These are phyloP conservation scores for Macroramphosus scolopax DNA, from an alignment of 2,797 vertebrate species.

Conservation along the genomic window DNA sequence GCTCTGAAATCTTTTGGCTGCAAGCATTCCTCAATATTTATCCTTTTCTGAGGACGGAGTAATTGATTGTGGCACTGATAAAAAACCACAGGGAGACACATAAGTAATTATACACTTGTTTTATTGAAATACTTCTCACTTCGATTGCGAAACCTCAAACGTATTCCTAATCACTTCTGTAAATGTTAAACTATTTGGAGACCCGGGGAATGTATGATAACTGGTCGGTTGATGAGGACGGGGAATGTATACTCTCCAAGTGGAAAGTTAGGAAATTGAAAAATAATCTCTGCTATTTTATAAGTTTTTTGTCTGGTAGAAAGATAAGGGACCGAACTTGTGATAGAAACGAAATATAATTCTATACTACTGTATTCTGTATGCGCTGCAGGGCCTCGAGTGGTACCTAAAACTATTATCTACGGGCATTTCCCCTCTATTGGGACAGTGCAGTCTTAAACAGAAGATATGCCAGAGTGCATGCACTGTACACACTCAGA, in stretches of 20 bases:
- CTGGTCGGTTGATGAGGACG: constrained; percentile 51
- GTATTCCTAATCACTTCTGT: constrained; percentile 47
- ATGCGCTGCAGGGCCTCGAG: constrained; percentile 22
- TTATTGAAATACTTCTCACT: constrained; percentile 53
- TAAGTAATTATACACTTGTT: constrained; percentile 68
- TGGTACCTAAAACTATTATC: constrained; percentile 46
- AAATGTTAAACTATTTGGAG: constrained; percentile 49
- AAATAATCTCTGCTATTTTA: constrained; percentile 65
- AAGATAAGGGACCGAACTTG: constrained; percentile 58
- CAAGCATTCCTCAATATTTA: constrained; percentile 66
- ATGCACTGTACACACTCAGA: constrained; percentile 11
- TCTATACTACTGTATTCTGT: constrained; percentile 19
- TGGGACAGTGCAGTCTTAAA: constrained; percentile 15
- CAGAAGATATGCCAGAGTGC: constrained; percentile 4
- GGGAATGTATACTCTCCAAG: constrained; percentile 40
- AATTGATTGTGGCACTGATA: constrained; percentile 67
- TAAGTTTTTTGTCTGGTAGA: constrained; percentile 53
- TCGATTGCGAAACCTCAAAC: constrained; percentile 35
- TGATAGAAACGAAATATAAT: constrained; percentile 39
- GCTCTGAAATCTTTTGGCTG: constrained; percentile 60
- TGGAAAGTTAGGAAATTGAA: constrained; percentile 68
- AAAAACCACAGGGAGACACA: constrained; percentile 64
- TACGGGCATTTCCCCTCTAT: constrained; percentile 17
- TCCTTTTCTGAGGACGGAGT: constrained; percentile 63
- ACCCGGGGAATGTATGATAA: constrained; percentile 57